These are phyloP conservation scores for Sepioteuthis lessoniana DNA, from an alignment of 2,888 invertebrate genomes.

Conservation along the genomic window DNA sequence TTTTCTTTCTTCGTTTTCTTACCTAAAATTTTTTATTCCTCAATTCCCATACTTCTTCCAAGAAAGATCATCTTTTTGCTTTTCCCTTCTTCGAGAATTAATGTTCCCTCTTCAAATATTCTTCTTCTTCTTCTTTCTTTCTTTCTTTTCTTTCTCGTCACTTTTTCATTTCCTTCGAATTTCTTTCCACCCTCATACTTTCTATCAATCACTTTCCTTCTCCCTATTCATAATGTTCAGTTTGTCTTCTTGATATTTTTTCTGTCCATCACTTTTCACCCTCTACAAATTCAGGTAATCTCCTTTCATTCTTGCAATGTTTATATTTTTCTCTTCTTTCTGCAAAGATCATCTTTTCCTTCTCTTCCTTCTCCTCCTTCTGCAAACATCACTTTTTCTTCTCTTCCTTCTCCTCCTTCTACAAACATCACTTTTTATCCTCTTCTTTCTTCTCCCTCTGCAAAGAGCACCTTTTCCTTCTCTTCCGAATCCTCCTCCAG, in stretches of 20 bases:
- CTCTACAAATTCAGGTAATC: too few relatives aligned
- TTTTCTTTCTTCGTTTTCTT: too few relatives aligned
- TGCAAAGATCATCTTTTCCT: too few relatives aligned
- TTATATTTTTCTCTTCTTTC: too few relatives aligned
- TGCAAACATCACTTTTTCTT: not conserved
- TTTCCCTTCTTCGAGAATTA: not conserved
- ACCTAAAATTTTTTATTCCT: too few relatives aligned
- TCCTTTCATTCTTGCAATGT: not conserved
- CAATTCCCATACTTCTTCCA: too few relatives aligned
- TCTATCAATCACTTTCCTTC: not conserved
- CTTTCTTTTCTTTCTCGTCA: not conserved
- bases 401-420: not conserved
- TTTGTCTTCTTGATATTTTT: too few relatives aligned
- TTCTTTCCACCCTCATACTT: too few relatives aligned
- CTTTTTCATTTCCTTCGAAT: not conserved
- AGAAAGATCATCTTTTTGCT: too few relatives aligned
- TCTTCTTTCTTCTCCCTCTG: not conserved
- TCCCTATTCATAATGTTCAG: not conserved
- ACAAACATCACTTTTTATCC: not conserved
- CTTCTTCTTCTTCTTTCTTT: not conserved
- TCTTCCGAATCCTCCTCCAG: not conserved
- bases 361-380: not conserved
- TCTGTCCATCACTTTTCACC: too few relatives aligned
- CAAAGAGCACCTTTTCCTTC: too few relatives aligned
- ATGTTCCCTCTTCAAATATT: not conserved